These are phyloP conservation scores for Ptychoptera contaminata DNA, from an alignment of 2,888 invertebrate genomes.

Conservation along the genomic window DNA sequence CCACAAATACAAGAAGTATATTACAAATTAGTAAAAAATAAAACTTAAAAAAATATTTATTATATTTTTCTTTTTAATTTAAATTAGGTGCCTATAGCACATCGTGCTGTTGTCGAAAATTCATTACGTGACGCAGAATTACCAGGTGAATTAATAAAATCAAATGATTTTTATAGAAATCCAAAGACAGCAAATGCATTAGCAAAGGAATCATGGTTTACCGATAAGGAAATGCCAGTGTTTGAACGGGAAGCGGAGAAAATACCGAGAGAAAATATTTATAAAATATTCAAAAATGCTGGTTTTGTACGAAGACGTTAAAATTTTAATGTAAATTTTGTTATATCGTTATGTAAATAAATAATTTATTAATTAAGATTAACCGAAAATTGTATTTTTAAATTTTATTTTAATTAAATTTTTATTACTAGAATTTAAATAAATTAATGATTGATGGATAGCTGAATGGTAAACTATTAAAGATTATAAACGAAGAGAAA, in stretches of 20 bases:
- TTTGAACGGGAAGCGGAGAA: constrained; percentile 64
- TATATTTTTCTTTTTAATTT: no score
- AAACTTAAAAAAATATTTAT: no score
- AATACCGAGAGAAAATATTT: constrained; percentile 61
- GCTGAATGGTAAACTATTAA: no score
- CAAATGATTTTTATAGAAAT: constrained; percentile 57
- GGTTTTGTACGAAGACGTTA: constrained; percentile 35
- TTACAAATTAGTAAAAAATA: no score
- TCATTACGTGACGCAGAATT: constrained; percentile 54
- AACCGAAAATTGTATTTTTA: no score
- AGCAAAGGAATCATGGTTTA: constrained; percentile 65
- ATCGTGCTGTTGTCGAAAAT: constrained; percentile 57
- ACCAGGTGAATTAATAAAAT: constrained; percentile 43
- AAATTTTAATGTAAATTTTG: background rate
- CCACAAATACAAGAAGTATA: background rate
- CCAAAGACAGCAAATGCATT: constrained; percentile 54
- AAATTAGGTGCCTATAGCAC: constrained; percentile 31
- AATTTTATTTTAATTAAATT: no score
- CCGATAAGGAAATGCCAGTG: constrained; percentile 62
- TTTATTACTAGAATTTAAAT: no score
- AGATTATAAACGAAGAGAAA: no score
- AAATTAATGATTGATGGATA: no score
- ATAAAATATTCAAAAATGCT: constrained; percentile 55
- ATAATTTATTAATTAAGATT: no score
- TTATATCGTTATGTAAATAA: no score